phyloP scores from a whole-genome alignment of 2,888 invertebrate species.

The Xanthia togata region DNA sequence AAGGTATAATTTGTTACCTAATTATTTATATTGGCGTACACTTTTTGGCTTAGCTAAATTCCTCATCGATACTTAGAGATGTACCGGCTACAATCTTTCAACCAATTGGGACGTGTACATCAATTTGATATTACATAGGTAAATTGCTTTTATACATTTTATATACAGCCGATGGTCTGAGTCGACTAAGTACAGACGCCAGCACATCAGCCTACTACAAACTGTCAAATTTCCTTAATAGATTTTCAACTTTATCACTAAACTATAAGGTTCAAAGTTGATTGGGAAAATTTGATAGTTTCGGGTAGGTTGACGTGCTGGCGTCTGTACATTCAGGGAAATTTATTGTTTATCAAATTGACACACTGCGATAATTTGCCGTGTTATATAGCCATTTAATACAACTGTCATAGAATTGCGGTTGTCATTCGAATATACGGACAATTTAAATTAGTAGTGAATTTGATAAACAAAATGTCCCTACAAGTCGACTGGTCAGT shows the following conservation, averaged over 20 bases:
- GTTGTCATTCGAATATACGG: neutral
- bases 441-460: neutral
- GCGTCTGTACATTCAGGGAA: neutral
- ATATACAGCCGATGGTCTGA: conserved; percentile 54
- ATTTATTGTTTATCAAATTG: conserved; percentile 2
- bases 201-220: too few relatives aligned
- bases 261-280: too few relatives aligned
- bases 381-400: neutral
- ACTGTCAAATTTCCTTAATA: too few relatives aligned
- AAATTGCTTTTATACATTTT: conserved; percentile 55
- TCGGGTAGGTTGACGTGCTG: too few relatives aligned
- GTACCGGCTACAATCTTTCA: conserved; percentile 59
- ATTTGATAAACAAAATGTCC: neutral
- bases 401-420: neutral
- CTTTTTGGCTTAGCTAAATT: conserved; percentile 87
- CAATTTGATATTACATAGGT: conserved; percentile 23
- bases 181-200: conserved; percentile 11
- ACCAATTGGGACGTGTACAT: conserved; percentile 31
- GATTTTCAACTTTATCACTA: too few relatives aligned
- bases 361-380: neutral
- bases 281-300: too few relatives aligned
- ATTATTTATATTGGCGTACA: conserved; percentile 81
- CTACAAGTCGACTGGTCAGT: conserved; percentile 33
- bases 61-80: conserved; percentile 66
- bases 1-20: conserved; percentile 71